These are phyloP conservation scores for Azorinus chamasolen DNA, from an alignment of 2,888 invertebrate genomes.

Conservation along the genomic window DNA sequence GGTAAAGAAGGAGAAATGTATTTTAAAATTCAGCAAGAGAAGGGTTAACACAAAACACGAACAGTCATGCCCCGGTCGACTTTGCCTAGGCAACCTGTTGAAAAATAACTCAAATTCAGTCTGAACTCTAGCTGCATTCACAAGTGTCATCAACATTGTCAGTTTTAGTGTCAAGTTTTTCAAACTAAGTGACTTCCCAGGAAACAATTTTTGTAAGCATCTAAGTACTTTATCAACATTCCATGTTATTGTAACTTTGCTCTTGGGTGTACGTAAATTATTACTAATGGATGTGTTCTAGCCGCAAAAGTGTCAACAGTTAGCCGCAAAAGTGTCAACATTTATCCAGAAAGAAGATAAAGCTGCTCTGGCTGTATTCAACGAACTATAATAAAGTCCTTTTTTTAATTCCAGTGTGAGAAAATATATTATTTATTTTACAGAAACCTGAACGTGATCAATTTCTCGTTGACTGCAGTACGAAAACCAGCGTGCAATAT, in stretches of 20 bases:
- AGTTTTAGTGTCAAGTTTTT: constrained; percentile 47
- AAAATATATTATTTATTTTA: constrained; percentile 49
- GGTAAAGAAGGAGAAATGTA: too few species aligned
- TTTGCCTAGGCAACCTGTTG: constrained; percentile 2
- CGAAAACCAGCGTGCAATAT: constrained; percentile 57
- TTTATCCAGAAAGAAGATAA: constrained; percentile 41
- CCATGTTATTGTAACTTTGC: background rate
- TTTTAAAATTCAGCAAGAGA: too few species aligned
- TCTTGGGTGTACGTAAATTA: constrained; percentile 27
- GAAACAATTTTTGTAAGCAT: constrained; percentile 8
- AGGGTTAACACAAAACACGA: background rate
- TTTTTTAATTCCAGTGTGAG: constrained; percentile 24
- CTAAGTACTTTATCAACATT: background rate
- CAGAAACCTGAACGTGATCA: constrained; percentile 45
- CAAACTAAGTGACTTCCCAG: constrained; percentile 19
- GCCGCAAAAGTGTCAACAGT: constrained; percentile 14
- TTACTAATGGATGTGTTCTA: constrained; percentile 43
- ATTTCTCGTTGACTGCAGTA: constrained; percentile 50
- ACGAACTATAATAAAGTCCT: constrained; percentile 45
- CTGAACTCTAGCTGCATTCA: constrained; percentile 38
- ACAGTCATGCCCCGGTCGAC: constrained; percentile 5
- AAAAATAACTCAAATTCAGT: constrained; percentile 20
- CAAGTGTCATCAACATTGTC: constrained; percentile 35
- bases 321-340: constrained; percentile 22
- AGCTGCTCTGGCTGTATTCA: constrained; percentile 48